Conservation (phyloP, 2,888 invertebrate species). For the Rosalia funebris region DNA sequence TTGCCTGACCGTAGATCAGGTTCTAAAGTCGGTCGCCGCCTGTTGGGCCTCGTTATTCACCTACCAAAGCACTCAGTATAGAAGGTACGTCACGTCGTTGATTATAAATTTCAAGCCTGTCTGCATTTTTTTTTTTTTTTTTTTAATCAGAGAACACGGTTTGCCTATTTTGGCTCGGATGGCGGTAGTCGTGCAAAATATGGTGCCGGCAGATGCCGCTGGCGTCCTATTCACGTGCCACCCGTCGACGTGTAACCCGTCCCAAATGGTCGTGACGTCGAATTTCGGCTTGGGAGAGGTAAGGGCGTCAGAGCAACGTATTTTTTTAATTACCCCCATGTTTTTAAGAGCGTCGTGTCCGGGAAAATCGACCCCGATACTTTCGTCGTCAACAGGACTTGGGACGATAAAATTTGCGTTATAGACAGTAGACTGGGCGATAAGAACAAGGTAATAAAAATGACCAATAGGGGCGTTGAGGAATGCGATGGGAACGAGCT, state of each 20-base stretch:
- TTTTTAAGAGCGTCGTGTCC: conserved; percentile 79
- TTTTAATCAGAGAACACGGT: conserved; percentile 83
- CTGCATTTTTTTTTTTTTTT: conserved; percentile 4
- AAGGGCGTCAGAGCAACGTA: conserved; percentile 41
- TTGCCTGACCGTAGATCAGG: conserved; percentile 66
- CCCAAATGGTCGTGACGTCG: conserved; percentile 76
- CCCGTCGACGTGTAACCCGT: conserved; percentile 77
- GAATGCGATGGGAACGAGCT: conserved; percentile 29
- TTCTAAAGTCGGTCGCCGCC: conserved; percentile 70
- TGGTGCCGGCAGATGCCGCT: conserved; percentile 76
- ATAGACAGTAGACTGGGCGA: conserved; percentile 65
- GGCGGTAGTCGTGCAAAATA: conserved; percentile 83
- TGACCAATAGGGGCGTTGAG: conserved; percentile 59
- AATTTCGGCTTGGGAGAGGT: conserved; percentile 88
- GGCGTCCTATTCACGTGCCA: conserved; percentile 87
- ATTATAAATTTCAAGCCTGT: background rate
- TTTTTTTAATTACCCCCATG: background rate
- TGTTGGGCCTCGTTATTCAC: conserved; percentile 89
- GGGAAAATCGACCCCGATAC: conserved; percentile 82
- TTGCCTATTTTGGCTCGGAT: conserved; percentile 74
- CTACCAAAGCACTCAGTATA: conserved; percentile 80
- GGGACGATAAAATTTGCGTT: conserved; percentile 62
- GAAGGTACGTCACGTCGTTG: conserved; percentile 67
- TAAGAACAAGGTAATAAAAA: conserved; percentile 67
- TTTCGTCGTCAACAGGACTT: conserved; percentile 68